phyloP scores from a whole-genome alignment of 2,888 invertebrate genomes.

The Oligia fasciuncula region DNA sequence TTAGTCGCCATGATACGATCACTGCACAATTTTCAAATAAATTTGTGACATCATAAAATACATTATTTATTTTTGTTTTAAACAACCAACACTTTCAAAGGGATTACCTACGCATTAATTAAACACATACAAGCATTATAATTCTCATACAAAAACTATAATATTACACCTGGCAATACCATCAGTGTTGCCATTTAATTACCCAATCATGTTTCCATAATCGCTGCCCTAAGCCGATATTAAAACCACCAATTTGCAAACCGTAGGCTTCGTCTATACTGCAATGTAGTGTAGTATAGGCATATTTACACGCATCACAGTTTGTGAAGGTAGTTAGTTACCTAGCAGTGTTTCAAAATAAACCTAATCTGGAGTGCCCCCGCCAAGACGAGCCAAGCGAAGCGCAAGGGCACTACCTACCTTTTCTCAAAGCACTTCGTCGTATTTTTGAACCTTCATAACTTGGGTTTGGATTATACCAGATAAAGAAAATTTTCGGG shows the following conservation, averaged over 20 bases:
- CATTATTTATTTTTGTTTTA: constrained; percentile 4
- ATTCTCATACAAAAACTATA: constrained; percentile 2
- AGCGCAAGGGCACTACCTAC: too few relatives aligned
- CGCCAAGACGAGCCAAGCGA: too few relatives aligned
- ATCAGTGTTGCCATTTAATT: constrained; percentile 48
- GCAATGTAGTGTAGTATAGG: neutral
- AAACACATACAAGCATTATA: constrained; percentile 3
- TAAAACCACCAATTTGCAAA: constrained; percentile 42
- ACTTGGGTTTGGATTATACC: too few relatives aligned
- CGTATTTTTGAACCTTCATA: too few relatives aligned
- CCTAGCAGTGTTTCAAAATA: neutral
- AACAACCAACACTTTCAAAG: neutral
- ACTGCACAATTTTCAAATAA: neutral
- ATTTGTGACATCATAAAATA: neutral
- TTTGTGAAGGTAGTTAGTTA: neutral
- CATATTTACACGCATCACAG: neutral
- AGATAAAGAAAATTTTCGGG: too few relatives aligned
- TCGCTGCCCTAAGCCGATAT: constrained; percentile 34
- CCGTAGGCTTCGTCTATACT: neutral
- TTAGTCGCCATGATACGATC: neutral
- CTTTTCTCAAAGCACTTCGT: too few relatives aligned
- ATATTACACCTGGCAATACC: constrained; percentile 16
- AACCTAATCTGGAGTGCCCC: neutral
- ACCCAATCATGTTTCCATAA: constrained; percentile 44
- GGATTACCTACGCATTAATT: constrained; percentile 20